These are phyloP conservation scores for Colinus virginianus DNA, from an alignment of 2,113 vertebrate genomes.

Conservation along the genomic window DNA sequence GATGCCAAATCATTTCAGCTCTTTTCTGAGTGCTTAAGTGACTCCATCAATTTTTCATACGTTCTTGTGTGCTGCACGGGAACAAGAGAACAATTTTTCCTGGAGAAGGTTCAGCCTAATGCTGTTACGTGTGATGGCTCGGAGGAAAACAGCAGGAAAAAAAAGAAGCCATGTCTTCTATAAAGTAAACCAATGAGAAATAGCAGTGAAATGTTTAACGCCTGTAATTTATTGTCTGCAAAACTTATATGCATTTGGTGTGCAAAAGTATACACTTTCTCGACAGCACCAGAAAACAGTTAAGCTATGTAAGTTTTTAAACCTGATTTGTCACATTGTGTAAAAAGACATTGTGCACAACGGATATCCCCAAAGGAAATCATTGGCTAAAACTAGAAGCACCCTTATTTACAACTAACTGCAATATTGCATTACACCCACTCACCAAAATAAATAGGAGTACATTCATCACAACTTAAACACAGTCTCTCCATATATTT, in stretches of 20 bases:
- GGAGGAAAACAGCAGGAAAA: background rate
- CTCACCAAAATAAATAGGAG: slow-evolving; percentile 82
- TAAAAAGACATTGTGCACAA: slow-evolving; percentile 75
- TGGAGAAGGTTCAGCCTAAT: background rate
- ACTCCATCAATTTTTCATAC: background rate
- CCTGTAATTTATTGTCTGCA: slow-evolving; percentile 78
- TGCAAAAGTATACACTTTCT: slow-evolving; percentile 77
- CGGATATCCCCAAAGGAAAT: slow-evolving; percentile 60
- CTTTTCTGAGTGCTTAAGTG: background rate
- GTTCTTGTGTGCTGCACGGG: background rate
- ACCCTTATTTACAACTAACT: slow-evolving; percentile 75
- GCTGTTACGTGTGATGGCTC: background rate
- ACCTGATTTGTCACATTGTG: slow-evolving; percentile 79
- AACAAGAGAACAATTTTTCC: background rate
- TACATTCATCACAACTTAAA: slow-evolving; percentile 81
- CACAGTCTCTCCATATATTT: slow-evolving; percentile 80
- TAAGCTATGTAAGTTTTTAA: slow-evolving; percentile 62
- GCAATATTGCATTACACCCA: slow-evolving; percentile 77
- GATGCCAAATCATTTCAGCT: background rate
- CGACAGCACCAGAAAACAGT: slow-evolving; percentile 78
- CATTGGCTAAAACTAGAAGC: slow-evolving; percentile 59
- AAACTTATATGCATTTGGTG: slow-evolving; percentile 71
- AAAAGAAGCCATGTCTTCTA: background rate
- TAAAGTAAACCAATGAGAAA: slow-evolving; percentile 74
- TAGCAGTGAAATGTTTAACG: slow-evolving; percentile 78